Evolutionary conservation across 2,113 vertebrate species (phyloP), one percentile per base, ranked within the genome.

Genomic region (Eurystomus gularis): DNA sequence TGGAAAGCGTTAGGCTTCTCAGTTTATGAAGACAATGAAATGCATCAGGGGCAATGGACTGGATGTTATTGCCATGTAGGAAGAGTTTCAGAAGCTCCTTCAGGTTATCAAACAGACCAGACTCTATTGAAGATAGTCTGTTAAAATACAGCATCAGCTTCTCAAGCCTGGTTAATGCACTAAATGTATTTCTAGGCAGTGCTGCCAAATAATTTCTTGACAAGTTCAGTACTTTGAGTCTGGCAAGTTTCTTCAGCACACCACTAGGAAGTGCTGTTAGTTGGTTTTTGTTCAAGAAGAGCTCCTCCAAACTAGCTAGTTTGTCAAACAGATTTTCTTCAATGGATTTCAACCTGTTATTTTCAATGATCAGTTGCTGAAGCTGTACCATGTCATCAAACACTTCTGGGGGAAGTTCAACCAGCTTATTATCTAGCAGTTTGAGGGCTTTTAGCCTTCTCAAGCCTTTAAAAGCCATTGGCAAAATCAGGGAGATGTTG

Each of bases 281-380:
- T 14, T 91, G 97, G 91, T 99, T 99, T 48, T 90, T 85, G 88
- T 97, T 98, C 91, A 99, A 65, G 86, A 97, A 96, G 84, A 99
- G 97, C 18, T 98, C 68, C 40, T 49, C 46, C 85, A 99, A 95
- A 64, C 62, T 51, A 7, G 19, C 75, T 42, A 99, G 97, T 42
- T 95, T 97, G 58, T 97, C 84, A 78, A 99, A 98, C 70, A 97
- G 88, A 49, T 97, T 96, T 13, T 94, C 93, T 61, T 94, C n/a
- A 0, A 99, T 16, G 33, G 35, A 82, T 46, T 85, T 94, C 51
- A 99, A 70, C 29, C 89, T 93, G 90, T 99, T 99, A 13, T 39
- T 90, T 90, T 98, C 92, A 49, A 99, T 42, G 62, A 97, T 62
- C 80, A 99, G 31, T 83, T 99, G 98, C 44, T 98, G 94, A 79